A percentile compares a stretch with the other conserved stretches of the same genome.
Conservation (phyloP, 2,113 vertebrate species). For the Cyprinus carpio region DNA sequence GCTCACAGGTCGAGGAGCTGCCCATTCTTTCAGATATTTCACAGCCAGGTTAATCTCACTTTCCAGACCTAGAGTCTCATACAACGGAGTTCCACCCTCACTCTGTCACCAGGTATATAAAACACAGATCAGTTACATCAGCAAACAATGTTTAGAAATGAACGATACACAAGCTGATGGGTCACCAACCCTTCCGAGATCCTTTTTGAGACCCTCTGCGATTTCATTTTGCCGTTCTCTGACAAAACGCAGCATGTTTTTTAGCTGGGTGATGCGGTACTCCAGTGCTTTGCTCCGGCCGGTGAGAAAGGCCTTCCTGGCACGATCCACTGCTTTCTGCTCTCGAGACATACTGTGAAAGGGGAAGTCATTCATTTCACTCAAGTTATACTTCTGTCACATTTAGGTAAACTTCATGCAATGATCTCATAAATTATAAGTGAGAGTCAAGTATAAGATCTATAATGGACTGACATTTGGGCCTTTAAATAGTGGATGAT, state of each 20-base stretch:
- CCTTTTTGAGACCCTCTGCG: slow-evolving; percentile 76
- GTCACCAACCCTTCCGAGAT: slow-evolving; percentile 82
- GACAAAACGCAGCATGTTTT: slow-evolving; percentile 79
- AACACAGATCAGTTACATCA: background rate
- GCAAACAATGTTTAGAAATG: background rate
- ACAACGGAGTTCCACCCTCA: slow-evolving; percentile 70
- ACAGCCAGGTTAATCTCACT: slow-evolving; percentile 74
- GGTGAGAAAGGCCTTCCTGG: slow-evolving; percentile 79
- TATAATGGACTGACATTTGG: background rate
- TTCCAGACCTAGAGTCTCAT: slow-evolving; percentile 78
- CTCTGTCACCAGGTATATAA: slow-evolving; percentile 62
- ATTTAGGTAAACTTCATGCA: background rate
- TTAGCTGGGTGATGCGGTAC: slow-evolving; percentile 82
- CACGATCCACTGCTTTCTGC: slow-evolving; percentile 72
- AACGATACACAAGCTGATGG: background rate
- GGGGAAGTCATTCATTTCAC: slow-evolving; percentile 16
- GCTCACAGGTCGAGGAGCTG: slow-evolving; percentile 73
- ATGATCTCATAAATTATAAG: background rate
- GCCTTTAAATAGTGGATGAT: too few relatives aligned
- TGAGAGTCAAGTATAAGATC: background rate
- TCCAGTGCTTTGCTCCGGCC: slow-evolving; percentile 79
- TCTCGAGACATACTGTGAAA: slow-evolving; percentile 73
- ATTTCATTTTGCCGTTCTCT: slow-evolving; percentile 77
- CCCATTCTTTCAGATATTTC: slow-evolving; percentile 82
- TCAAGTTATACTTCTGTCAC: slow-evolving; percentile 23